Evolutionary conservation across 2,113 vertebrate genomes (phyloP).

Genomic region (Muntiacus muntjak): DNA sequence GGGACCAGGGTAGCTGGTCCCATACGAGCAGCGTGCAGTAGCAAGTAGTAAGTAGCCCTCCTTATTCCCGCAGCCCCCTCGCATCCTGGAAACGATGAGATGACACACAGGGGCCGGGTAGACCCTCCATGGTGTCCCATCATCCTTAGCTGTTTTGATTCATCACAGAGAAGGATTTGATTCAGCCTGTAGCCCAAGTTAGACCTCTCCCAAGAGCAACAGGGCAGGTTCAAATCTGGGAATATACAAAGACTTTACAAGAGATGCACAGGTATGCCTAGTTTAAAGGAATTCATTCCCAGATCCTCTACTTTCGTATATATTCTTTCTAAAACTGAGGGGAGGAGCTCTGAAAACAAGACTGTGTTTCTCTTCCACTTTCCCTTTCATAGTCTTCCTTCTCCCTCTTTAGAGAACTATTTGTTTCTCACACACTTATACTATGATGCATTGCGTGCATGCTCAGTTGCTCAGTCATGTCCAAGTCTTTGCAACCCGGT

Average conservation of each 20-base stretch:
- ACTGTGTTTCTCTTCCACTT: not conserved
- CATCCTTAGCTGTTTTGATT: not conserved
- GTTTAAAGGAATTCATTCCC: not conserved
- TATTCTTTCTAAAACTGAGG: not conserved
- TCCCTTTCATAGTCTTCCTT: not conserved
- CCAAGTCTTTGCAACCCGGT: not conserved
- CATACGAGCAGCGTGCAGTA: not conserved
- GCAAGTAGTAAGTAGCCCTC: not conserved
- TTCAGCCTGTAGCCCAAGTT: not conserved
- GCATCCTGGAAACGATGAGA: not conserved
- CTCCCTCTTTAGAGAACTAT: not conserved
- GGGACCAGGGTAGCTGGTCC: not conserved
- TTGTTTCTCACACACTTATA: not conserved
- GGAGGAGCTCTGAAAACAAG: not conserved
- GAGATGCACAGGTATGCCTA: not conserved
- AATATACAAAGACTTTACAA: not conserved
- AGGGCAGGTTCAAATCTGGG: not conserved
- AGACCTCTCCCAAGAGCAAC: not conserved
- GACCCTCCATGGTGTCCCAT: not conserved
- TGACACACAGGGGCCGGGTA: not conserved
- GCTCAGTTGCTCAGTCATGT: not conserved
- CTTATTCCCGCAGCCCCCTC: fast-evolving
- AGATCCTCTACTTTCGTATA: not conserved
- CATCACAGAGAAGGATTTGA: not conserved
- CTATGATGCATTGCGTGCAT: not conserved